Conservation (phyloP, 1,140 invertebrate genomes). For the Acyrthosiphon pisum region DNA sequence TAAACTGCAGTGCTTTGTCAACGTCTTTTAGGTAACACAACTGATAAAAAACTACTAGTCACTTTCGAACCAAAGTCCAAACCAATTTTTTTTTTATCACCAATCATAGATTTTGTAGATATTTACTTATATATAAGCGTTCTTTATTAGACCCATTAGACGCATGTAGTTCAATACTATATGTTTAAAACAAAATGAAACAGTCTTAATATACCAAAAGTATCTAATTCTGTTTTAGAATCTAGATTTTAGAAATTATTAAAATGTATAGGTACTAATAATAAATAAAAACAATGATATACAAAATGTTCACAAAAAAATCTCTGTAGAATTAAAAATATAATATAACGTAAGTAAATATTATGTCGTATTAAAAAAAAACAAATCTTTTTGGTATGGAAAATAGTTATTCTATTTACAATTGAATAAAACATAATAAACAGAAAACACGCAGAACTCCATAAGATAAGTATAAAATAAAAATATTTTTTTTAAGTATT, state of each 20-base stretch:
- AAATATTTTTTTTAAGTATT: background rate
- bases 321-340: background rate
- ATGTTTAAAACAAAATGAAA: background rate
- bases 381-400: background rate
- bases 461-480: background rate
- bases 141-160: background rate
- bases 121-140: background rate
- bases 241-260: background rate
- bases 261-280: background rate
- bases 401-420: background rate
- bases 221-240: background rate
- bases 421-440: background rate
- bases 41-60: constrained; percentile 37
- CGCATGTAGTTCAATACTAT: background rate
- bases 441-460: background rate
- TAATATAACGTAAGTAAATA: background rate
- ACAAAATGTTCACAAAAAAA: background rate
- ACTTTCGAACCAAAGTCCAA: background rate
- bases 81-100: background rate
- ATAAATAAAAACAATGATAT: background rate
- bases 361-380: background rate
- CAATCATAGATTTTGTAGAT: background rate
- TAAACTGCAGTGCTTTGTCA: constrained; percentile 5
- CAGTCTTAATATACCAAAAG: background rate
- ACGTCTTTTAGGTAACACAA: constrained; percentile 25